Conservation (phyloP, 2,113 vertebrate species). For the Panthera uncia region DNA sequence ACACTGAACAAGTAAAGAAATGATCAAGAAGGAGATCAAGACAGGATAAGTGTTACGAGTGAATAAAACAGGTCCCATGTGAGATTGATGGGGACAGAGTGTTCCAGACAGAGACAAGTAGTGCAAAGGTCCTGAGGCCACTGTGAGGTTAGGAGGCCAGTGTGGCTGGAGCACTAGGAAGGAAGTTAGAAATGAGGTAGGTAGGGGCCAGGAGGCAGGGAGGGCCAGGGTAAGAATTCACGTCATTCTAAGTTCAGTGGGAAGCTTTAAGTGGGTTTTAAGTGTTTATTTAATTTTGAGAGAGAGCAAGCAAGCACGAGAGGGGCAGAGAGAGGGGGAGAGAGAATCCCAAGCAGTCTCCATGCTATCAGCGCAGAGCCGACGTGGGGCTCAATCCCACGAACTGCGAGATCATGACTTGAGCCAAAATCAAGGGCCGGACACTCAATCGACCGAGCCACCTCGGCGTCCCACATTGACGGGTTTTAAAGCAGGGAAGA, state of each 20-base stretch:
- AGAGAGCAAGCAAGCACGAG: no score
- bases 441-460: no score
- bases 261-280: neutral
- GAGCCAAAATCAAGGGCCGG: no score
- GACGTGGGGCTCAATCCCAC: no score
- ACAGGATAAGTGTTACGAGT: neutral
- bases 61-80: neutral
- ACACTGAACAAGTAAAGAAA: neutral
- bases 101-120: neutral
- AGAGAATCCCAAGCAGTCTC: no score
- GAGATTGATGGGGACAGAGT: neutral
- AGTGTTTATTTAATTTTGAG: neutral
- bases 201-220: neutral
- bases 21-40: neutral
- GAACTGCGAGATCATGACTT: no score
- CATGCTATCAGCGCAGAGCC: no score
- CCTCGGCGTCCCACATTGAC: no score
- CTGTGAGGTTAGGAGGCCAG: neutral
- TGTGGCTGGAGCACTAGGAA: neutral
- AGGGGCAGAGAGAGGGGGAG: no score
- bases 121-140: neutral
- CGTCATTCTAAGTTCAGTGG: neutral
- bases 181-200: neutral
- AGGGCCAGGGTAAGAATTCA: neutral
- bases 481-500: neutral